phyloP scores from a whole-genome alignment of 1,140 invertebrate species.

The Semibalanus balanoides region DNA sequence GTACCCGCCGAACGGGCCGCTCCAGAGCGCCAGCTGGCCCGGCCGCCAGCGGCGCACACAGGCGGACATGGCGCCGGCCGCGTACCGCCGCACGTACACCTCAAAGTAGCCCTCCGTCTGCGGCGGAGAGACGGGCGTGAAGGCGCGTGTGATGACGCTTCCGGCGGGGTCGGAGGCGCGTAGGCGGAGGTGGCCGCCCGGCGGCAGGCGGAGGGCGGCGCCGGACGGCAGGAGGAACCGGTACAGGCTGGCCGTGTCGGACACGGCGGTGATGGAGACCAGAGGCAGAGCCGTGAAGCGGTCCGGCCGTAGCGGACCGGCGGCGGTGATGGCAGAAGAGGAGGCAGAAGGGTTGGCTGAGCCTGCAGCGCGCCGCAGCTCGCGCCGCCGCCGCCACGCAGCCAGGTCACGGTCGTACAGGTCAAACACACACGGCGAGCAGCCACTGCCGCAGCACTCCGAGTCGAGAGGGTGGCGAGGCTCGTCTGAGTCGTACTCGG shows the following conservation, averaged over 20 bases:
- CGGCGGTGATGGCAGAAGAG: too few species aligned
- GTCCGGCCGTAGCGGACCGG: not conserved
- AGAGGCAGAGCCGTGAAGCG: not conserved
- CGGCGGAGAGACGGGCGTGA: not conserved
- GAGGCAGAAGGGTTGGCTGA: too few species aligned
- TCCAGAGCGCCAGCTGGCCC: not conserved
- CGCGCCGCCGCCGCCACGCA: not conserved
- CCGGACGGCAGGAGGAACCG: not conserved
- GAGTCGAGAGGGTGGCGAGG: conserved; percentile 5
- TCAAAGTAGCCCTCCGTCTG: not conserved
- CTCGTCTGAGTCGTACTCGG: too few species aligned
- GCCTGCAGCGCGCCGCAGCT: too few species aligned
- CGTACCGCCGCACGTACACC: not conserved
- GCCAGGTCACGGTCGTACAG: conserved; percentile 9
- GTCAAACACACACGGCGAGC: conserved; percentile 8
- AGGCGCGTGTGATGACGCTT: not conserved
- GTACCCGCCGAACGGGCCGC: not conserved
- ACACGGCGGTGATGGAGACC: not conserved
- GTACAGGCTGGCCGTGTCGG: not conserved
- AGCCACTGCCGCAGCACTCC: conserved; percentile 11
- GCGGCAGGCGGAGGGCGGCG: not conserved
- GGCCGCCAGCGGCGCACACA: not conserved
- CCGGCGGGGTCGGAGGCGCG: not conserved
- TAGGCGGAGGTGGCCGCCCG: conserved; percentile 4
- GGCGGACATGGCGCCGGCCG: not conserved